Evolutionary conservation across 1,140 invertebrate genomes (phyloP), one percentile per base, ranked within the genome.

Genomic region (Luehdorfia chinensis): DNA sequence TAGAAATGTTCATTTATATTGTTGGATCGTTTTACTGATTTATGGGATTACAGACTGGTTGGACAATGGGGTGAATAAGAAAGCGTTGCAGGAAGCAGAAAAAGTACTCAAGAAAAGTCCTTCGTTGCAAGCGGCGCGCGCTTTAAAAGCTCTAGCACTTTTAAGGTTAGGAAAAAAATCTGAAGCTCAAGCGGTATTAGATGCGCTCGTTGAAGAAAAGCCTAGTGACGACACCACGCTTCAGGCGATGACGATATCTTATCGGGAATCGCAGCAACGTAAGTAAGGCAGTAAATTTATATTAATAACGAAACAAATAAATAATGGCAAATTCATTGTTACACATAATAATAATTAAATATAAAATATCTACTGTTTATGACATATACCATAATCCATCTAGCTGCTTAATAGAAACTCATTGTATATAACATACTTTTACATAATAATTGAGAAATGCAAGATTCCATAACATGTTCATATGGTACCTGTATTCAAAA

Each of bases 241-340:
- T 14, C 97, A 98, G 87, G 96, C 96, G n/a, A 95, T 99, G 91
- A 94, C 95, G 14, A 95, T 98, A 59, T 97, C 96, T 72, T 99
- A 97, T 69, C 89, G 95, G 58, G 98, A 99, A 88, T 91, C 95
- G 63, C 93, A 97, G 61, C 93, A 95, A 88, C 90, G 96, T 97
- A 74, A 73, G 78, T 21, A 21, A 2, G 19, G 19, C n/a, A n/a
- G n/a, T n/a, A n/a, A n/a, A n/a, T n/a, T n/a, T n/a, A n/a, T n/a
- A n/a, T n/a, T n/a, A n/a, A n/a, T n/a, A n/a, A n/a, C n/a, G n/a
- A n/a, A n/a, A n/a, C n/a, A n/a, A n/a, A n/a, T n/a, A n/a, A n/a
- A n/a, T n/a, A n/a, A n/a, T n/a, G n/a, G n/a, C n/a, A n/a, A n/a
- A n/a, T n/a, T n/a, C n/a, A n/a, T n/a, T n/a, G n/a, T n/a, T n/a